A percentile compares a stretch with the other conserved stretches of the same genome.
These are phyloP conservation scores for Plebejus argus DNA, from an alignment of 2,888 invertebrate genomes.

Conservation along the genomic window DNA sequence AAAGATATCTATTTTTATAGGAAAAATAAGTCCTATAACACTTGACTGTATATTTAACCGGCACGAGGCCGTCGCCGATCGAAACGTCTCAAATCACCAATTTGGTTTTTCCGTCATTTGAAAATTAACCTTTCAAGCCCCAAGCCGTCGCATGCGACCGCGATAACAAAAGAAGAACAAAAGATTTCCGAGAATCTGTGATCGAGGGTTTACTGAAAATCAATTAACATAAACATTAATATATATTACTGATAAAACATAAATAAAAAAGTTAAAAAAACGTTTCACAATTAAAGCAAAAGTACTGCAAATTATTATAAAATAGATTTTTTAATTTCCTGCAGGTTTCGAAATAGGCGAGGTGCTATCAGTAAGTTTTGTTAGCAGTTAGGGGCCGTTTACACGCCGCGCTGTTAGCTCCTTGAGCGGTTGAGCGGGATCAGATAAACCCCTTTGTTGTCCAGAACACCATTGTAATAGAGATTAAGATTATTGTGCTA, in stretches of 20 bases:
- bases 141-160: too few relatives aligned
- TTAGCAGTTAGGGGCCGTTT: not conserved
- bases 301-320: not conserved
- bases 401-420: not conserved
- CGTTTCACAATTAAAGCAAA: too few relatives aligned
- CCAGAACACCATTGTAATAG: conserved; percentile 4
- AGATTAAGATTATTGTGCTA: conserved; percentile 13
- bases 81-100: not conserved
- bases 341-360: not conserved
- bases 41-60: not conserved
- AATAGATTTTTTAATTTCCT: not conserved
- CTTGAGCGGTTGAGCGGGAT: conserved; percentile 4
- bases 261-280: not conserved
- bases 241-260: not conserved
- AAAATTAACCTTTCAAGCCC: too few relatives aligned
- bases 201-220: too few relatives aligned
- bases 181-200: too few relatives aligned
- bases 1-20: too few relatives aligned
- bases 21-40: too few relatives aligned
- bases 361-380: not conserved
- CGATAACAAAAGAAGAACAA: too few relatives aligned
- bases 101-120: not conserved
- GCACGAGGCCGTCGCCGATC: not conserved
- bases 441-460: conserved; percentile 9
- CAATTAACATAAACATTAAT: too few relatives aligned